phyloP scores from a whole-genome alignment of 2,797 vertebrate genomes.

The Brachyalestes nurse region DNA sequence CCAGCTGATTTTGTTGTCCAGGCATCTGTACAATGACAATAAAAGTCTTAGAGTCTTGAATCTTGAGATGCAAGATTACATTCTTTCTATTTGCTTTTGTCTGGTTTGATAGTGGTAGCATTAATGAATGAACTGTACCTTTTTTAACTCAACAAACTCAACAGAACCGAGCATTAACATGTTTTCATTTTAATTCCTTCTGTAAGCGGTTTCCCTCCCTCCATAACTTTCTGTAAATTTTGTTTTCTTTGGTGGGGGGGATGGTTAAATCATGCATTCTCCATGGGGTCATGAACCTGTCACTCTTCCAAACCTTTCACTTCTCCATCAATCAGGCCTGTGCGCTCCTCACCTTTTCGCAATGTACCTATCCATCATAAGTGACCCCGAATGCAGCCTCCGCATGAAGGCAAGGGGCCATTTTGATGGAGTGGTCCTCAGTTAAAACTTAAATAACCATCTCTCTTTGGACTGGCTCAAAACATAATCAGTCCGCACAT shows the following conservation, averaged over 20 bases:
- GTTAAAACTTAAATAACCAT: slow-evolving; percentile 29
- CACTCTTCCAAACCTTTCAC: slow-evolving; percentile 31
- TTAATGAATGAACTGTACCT: too few species aligned
- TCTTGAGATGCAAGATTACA: too few species aligned
- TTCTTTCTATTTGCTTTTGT: not conserved
- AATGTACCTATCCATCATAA: slow-evolving; percentile 40
- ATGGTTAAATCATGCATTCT: slow-evolving; percentile 39
- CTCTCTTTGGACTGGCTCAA: slow-evolving; percentile 7
- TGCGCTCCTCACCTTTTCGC: slow-evolving; percentile 38
- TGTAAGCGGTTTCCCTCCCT: not conserved
- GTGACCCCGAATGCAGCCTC: not conserved
- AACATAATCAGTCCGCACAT: slow-evolving; percentile 43
- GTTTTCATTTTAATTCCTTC: not conserved
- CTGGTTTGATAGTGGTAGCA: not conserved
- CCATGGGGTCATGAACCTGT: slow-evolving; percentile 19
- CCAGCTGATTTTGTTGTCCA: too few species aligned
- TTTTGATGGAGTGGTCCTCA: slow-evolving; percentile 40
- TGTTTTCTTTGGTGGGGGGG: not conserved
- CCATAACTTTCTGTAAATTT: slow-evolving; percentile 18
- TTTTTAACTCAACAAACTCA: too few species aligned
- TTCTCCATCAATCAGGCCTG: slow-evolving; percentile 39
- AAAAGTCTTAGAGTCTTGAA: too few species aligned
- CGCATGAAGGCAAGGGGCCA: slow-evolving; percentile 6
- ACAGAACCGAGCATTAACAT: not conserved
- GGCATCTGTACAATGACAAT: too few species aligned